Percentiles rank a stretch among this genome's conserved stretches.
These are phyloP conservation scores for Drepana arcuata DNA, from an alignment of 1,140 invertebrate genomes.

Conservation along the genomic window DNA sequence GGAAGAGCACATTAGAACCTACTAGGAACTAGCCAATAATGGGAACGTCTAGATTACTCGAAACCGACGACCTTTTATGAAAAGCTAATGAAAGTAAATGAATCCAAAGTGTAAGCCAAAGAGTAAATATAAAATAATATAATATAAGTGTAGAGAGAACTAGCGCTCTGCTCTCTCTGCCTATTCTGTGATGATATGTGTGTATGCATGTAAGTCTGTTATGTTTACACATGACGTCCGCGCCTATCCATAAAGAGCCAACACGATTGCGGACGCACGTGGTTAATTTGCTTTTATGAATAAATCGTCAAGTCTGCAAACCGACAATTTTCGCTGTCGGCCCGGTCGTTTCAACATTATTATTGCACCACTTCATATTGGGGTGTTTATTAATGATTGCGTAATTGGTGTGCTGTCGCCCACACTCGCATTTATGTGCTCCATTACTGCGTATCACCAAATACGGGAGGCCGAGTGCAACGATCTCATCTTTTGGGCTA, in stretches of 20 bases:
- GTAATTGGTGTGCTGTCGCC: slow-evolving; percentile 45
- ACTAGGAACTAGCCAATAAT: no score
- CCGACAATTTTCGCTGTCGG: slow-evolving; percentile 25
- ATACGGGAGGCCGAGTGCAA: no score
- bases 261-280: slow-evolving; percentile 27
- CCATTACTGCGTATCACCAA: no score
- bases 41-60: no score
- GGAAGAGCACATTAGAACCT: no score
- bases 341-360: slow-evolving; percentile 25
- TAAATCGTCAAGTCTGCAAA: slow-evolving; percentile 31
- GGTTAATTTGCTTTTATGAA: slow-evolving; percentile 43
- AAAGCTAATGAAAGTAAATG: not conserved
- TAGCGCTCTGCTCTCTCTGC: not conserved
- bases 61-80: no score
- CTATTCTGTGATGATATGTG: no score
- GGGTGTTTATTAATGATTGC: slow-evolving; percentile 49
- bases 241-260: slow-evolving; percentile 27
- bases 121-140: not conserved
- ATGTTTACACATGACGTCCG: not conserved
- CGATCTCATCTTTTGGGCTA: no score
- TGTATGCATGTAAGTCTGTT: not conserved
- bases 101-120: not conserved
- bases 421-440: no score
- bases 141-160: not conserved
- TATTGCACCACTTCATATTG: slow-evolving; percentile 43